Base-by-base conservation (phyloP, 35 echinoderm and acorn worm species). In the Acanthaster planci region DNA sequence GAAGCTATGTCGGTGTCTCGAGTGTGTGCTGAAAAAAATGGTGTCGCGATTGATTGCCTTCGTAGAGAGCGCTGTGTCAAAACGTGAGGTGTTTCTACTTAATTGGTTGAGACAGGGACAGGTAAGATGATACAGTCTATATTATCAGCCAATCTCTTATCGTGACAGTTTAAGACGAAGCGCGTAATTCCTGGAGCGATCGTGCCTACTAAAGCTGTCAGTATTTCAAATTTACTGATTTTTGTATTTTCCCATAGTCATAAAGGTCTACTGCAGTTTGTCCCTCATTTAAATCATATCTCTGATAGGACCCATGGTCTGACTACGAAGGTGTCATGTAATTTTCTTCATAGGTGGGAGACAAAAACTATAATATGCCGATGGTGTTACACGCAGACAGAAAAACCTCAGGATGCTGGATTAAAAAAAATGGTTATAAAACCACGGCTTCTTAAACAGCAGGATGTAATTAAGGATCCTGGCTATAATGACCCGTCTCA, bases 21-120 rank as follows among this genome's bases (percentile, higher is more conserved):
- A 72, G 9, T 14, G 14, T 31, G 10, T 72, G 34, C 26, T 72
- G 10, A 72, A 72, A 14, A 72, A 31, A 34, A 26, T 72, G 34
- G 42, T 72, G 64, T 72, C 64, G 26, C 14, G 10, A 14, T 34
- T 29, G 64, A 72, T 72, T 72, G 64, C 34, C 2, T 31, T 72
- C 56, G 27, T 59, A 7, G 14, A 29, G 26, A 72, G 34, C 23
- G 10, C 0, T 14, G 21, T 15, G 19, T 34, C 64, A 29, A 10
- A 14, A 31, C 64, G 18, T 31, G 26, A 72, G 64, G 26, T 72
- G 64, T 72, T 72, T 72, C 30, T 27, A 14, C 64, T 10, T 72
- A 72, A 72, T 72, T 72, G 64, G 64, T 27, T 72, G 64, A 72
- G 64, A 72, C 64, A 34, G 64, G 64, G 14, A 34, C 64, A 10